Percentiles rank a stretch among this genome's conserved stretches.
Evolutionary conservation across 2,113 vertebrate species (phyloP).

Genomic region (Vimba vimba): DNA sequence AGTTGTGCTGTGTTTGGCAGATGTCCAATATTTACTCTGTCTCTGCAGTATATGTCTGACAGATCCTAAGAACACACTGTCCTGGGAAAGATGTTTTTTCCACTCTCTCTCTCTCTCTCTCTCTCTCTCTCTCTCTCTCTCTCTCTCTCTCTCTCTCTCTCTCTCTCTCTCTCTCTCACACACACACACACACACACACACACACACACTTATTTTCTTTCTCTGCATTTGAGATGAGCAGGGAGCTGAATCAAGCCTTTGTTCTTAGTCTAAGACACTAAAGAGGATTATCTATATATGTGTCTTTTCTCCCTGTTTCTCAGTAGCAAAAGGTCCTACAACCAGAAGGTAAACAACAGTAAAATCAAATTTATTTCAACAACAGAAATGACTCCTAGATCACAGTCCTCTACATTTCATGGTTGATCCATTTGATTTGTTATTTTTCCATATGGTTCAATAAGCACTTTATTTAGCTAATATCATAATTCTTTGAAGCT

Average conservation of each 20-base stretch:
- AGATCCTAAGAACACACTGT: slow-evolving; percentile 54
- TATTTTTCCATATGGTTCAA: neutral
- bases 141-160: neutral
- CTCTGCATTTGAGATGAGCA: slow-evolving; percentile 21
- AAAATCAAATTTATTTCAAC: neutral
- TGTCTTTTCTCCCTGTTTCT: neutral
- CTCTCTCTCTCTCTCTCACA: neutral
- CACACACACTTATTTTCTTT: neutral
- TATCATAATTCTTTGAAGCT: neutral
- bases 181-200: too few relatives aligned
- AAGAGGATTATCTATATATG: slow-evolving; percentile 19
- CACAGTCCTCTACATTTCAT: neutral
- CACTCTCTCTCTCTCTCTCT: neutral
- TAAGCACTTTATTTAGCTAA: neutral
- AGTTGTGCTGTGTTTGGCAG: slow-evolving; percentile 35
- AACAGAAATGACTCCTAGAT: neutral
- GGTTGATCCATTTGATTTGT: neutral
- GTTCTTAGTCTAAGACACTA: slow-evolving; percentile 14
- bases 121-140: too few relatives aligned
- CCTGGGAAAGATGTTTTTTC: slow-evolving; percentile 2
- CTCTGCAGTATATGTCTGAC: slow-evolving; percentile 54
- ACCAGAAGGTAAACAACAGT: neutral
- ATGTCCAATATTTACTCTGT: slow-evolving; percentile 56
- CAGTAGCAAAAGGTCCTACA: neutral
- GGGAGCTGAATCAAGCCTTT: slow-evolving; percentile 29